Conservation (phyloP, 1,140 invertebrate genomes). For the Eumeta japonica region DNA sequence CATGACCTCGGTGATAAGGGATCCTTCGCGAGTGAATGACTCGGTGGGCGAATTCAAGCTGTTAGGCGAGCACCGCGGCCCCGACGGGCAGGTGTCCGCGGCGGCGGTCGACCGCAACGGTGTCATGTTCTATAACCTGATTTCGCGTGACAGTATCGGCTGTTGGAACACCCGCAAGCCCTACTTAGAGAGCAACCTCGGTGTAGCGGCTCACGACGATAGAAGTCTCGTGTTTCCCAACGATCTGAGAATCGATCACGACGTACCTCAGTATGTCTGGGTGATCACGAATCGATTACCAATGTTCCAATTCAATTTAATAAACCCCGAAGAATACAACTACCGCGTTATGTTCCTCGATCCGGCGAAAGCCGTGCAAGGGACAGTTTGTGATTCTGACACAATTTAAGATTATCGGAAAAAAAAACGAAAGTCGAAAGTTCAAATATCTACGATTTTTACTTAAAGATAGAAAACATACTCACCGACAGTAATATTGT, state of each 20-base stretch:
- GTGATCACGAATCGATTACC: slow-evolving; percentile 73
- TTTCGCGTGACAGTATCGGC: slow-evolving; percentile 71
- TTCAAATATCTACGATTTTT: no score
- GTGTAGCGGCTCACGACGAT: slow-evolving; percentile 62
- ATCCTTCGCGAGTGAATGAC: slow-evolving; percentile 60
- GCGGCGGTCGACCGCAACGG: slow-evolving; percentile 71
- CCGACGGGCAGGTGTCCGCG: slow-evolving; percentile 69
- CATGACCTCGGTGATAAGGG: slow-evolving; percentile 63
- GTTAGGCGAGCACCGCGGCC: slow-evolving; percentile 63
- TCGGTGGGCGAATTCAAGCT: slow-evolving; percentile 63
- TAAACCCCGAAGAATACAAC: slow-evolving; percentile 69
- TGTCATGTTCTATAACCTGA: slow-evolving; percentile 79
- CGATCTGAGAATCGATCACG: slow-evolving; percentile 73
- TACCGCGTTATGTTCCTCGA: slow-evolving; percentile 68
- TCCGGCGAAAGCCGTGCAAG: slow-evolving; percentile 59
- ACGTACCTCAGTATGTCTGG: slow-evolving; percentile 69
- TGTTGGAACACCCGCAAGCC: slow-evolving; percentile 79
- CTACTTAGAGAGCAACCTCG: slow-evolving; percentile 64
- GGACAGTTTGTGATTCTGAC: slow-evolving; percentile 66
- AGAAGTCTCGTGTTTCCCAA: slow-evolving; percentile 74
- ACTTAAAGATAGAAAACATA: no score
- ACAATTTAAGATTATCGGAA: no score
- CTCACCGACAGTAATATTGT: no score
- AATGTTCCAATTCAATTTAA: slow-evolving; percentile 68
- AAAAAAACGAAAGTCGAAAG: no score